A percentile compares a stretch with the other conserved stretches of the same genome.
Conservation (phyloP, 2,888 invertebrate genomes). For the Macropis europaea region DNA sequence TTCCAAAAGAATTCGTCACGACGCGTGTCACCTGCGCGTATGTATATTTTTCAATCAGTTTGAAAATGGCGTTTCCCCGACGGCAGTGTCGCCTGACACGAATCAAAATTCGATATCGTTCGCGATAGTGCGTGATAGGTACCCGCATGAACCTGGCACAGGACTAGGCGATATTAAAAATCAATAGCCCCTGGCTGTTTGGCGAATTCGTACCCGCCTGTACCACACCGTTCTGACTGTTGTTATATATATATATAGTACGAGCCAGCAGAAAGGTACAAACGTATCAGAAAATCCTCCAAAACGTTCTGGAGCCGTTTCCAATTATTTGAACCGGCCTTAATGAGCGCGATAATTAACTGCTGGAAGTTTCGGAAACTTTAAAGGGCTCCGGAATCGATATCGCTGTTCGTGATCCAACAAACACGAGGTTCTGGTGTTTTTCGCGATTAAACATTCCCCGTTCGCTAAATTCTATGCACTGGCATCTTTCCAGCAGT, state of each 20-base stretch:
- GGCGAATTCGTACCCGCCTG: conserved; percentile 52
- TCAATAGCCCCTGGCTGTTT: conserved; percentile 54
- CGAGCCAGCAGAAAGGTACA: background rate
- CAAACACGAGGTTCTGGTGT: background rate
- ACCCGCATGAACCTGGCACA: conserved; percentile 56
- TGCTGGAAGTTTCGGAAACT: background rate
- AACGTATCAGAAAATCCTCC: background rate
- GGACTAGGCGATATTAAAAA: conserved; percentile 58
- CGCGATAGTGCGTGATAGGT: conserved; percentile 54
- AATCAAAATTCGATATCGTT: conserved; percentile 14
- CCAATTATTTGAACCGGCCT: conserved; percentile 7
- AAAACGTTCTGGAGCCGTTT: background rate
- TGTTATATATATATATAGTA: conserved; percentile 9
- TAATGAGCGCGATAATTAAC: conserved; percentile 4
- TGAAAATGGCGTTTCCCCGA: background rate
- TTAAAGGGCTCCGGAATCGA: background rate
- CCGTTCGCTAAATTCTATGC: background rate
- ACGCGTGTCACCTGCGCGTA: no score
- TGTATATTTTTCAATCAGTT: no score
- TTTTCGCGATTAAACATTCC: background rate
- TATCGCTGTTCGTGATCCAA: background rate
- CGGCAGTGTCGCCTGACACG: background rate
- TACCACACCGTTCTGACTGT: conserved; percentile 33
- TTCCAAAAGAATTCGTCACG: no score
- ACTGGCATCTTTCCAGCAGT: background rate